phyloP scores from a whole-genome alignment of 2,888 invertebrate species.

The Drosophila basisetae region DNA sequence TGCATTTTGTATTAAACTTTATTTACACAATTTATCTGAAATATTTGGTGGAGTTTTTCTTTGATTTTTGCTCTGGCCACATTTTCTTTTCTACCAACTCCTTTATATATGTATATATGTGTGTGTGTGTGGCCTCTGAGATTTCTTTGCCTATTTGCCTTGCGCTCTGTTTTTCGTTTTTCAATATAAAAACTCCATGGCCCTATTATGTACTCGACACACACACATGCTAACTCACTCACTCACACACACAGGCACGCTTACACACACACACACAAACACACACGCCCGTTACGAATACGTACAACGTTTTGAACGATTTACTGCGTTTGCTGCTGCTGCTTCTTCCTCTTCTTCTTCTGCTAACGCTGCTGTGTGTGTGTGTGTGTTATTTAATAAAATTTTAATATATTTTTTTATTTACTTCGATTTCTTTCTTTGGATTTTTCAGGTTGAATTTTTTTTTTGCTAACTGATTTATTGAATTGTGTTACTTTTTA shows the following conservation, averaged over 20 bases:
- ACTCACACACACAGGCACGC: slow-evolving; percentile 57
- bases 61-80: slow-evolving; percentile 61
- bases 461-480: slow-evolving; percentile 33
- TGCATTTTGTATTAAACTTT: slow-evolving; percentile 32
- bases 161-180: slow-evolving; percentile 55
- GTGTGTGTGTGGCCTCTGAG: slow-evolving; percentile 45
- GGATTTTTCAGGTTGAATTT: slow-evolving; percentile 18
- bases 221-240: slow-evolving; percentile 63
- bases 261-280: slow-evolving; percentile 33
- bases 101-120: slow-evolving; percentile 16
- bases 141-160: slow-evolving; percentile 31
- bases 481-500: slow-evolving; percentile 33
- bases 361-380: slow-evolving; percentile 27
- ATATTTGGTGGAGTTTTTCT: slow-evolving; percentile 21
- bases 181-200: slow-evolving; percentile 77
- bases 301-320: slow-evolving; percentile 53
- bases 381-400: slow-evolving; percentile 19
- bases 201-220: slow-evolving; percentile 79
- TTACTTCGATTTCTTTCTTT: slow-evolving; percentile 14
- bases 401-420: slow-evolving; percentile 13
- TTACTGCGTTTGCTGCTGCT: slow-evolving; percentile 32
- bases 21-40: slow-evolving; percentile 48
- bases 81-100: slow-evolving; percentile 56
- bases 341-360: slow-evolving; percentile 5
- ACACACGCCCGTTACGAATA: slow-evolving; percentile 61